Conservation (phyloP, 2,888 invertebrate genomes). For the Catocala fraxini region DNA sequence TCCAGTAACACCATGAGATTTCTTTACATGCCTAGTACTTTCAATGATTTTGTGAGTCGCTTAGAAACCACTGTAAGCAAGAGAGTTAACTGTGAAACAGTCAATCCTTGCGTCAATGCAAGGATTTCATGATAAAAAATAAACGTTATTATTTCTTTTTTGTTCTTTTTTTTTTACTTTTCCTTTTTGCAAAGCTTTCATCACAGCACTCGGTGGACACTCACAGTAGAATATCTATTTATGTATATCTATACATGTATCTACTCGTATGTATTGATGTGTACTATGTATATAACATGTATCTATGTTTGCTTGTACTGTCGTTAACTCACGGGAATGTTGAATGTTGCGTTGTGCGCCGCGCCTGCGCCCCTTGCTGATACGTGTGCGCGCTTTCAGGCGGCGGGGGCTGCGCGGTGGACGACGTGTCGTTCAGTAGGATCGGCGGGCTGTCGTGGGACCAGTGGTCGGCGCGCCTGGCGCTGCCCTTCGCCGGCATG, state of each 20-base stretch:
- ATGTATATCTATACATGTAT: constrained; percentile 60
- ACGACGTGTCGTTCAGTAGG: constrained; percentile 92
- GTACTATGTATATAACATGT: constrained; percentile 70
- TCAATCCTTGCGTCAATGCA: constrained; percentile 45
- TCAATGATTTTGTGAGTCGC: constrained; percentile 47
- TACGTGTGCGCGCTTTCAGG: constrained; percentile 70
- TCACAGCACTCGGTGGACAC: constrained; percentile 86
- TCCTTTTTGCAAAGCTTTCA: constrained; percentile 83
- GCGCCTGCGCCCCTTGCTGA: constrained; percentile 47
- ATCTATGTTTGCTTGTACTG: constrained; percentile 75
- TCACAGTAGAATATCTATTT: constrained; percentile 80
- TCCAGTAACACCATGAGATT: constrained; percentile 67
- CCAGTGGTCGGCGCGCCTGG: constrained; percentile 92
- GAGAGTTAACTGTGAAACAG: constrained; percentile 44
- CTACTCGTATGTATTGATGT: constrained; percentile 47
- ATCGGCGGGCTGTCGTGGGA: constrained; percentile 91
- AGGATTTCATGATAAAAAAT: constrained; percentile 62
- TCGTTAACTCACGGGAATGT: constrained; percentile 79
- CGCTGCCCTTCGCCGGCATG: constrained; percentile 88
- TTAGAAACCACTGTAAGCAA: constrained; percentile 47
- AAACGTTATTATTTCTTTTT: constrained; percentile 78
- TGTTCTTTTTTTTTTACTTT: constrained; percentile 79
- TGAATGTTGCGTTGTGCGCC: constrained; percentile 64
- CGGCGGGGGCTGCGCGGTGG: constrained; percentile 58
- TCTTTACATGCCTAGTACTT: constrained; percentile 57